Percentiles rank a stretch among this genome's conserved stretches.
These are phyloP conservation scores for Phocoena sinus DNA, from an alignment of 2,113 vertebrate species.

Conservation along the genomic window DNA sequence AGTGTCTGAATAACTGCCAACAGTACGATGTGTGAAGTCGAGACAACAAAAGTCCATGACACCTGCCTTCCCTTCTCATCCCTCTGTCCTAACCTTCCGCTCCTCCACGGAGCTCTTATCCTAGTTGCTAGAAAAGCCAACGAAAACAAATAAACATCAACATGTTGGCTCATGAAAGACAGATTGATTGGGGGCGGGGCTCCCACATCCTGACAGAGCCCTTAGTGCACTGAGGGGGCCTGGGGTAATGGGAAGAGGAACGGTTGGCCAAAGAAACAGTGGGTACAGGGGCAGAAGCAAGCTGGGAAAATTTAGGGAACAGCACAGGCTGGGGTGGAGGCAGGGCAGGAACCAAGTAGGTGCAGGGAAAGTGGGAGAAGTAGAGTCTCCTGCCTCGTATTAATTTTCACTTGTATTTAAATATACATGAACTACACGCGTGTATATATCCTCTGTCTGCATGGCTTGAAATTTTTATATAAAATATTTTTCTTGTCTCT, in stretches of 20 bases:
- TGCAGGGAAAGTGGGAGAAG: background rate
- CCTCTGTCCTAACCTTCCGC: background rate
- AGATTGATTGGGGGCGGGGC: rapidly evolving
- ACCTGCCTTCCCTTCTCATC: background rate
- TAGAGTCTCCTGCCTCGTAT: background rate
- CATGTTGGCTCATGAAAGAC: background rate
- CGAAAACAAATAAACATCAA: background rate
- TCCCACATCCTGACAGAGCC: background rate
- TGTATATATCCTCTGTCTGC: background rate
- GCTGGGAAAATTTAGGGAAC: rapidly evolving
- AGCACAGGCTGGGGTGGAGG: rapidly evolving
- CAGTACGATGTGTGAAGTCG: background rate
- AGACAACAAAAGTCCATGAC: background rate
- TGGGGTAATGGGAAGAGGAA: background rate
- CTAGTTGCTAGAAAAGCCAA: background rate
- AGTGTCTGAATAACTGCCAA: background rate
- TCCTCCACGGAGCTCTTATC: background rate
- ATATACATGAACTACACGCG: background rate
- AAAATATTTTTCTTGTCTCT: background rate
- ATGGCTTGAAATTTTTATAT: too few relatives aligned
- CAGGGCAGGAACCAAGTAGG: background rate
- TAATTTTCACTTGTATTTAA: background rate
- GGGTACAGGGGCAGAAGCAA: background rate
- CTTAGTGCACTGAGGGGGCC: rapidly evolving
- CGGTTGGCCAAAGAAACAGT: background rate